Percentiles rank a stretch among this genome's conserved stretches.
These are phyloP conservation scores for Oplegnathus fasciatus DNA, from an alignment of 2,113 vertebrate species.

Conservation along the genomic window DNA sequence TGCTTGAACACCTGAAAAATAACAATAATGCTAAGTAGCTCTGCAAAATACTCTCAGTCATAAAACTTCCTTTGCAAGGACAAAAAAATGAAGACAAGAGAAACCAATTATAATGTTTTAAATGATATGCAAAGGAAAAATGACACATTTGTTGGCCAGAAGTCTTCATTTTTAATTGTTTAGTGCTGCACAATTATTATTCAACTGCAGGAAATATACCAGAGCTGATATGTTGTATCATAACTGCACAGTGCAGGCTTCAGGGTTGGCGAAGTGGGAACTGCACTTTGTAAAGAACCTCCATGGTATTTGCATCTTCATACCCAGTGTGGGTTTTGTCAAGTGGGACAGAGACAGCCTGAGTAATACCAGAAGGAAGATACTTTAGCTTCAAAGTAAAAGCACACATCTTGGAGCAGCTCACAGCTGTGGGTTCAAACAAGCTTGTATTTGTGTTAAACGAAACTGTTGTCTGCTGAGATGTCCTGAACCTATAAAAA, in stretches of 20 bases:
- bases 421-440: background rate
- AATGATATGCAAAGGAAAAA: background rate
- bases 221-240: no score
- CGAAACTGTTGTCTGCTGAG: background rate
- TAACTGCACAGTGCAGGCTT: background rate
- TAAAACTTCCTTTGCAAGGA: background rate
- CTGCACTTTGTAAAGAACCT: background rate
- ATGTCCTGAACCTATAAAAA: background rate
- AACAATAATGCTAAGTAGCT: background rate
- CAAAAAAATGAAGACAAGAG: background rate
- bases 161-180: background rate
- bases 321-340: background rate
- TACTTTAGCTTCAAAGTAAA: background rate
- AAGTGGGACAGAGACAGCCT: background rate
- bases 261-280: background rate
- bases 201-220: no score
- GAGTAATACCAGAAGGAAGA: background rate
- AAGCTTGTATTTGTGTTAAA: no score
- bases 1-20: background rate
- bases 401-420: background rate
- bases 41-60: background rate
- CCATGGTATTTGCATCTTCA: background rate
- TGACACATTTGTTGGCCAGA: background rate
- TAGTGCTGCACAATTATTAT: no score
- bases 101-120: background rate